Base-by-base conservation (phyloP, 2,113 vertebrate species). In the Corvus moneduloides region DNA sequence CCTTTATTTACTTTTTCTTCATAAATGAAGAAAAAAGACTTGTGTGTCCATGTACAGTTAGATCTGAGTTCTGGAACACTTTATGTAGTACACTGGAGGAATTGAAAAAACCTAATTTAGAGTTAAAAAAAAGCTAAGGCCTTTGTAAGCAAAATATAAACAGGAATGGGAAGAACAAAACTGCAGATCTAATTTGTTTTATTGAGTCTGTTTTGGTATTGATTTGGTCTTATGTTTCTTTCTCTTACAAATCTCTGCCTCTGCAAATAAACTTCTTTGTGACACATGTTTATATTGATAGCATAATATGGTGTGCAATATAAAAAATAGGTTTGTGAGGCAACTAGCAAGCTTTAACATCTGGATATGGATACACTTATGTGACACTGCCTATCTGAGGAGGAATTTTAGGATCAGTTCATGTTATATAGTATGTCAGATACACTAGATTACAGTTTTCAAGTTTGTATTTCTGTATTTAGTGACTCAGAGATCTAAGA, bases 121-220 rank as follows among this genome's bases (percentile, higher is more conserved):
- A 58, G 23, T 56, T 48, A 68, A 90, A 88, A 89, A 76, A 11
- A 14, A 21, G 7, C 13, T 39, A 73, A 85, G 11, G 23, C 5
- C 23, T 83, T 73, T 17, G 17, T 90, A 85, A 87, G 71, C 69
- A 83, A 94, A 95, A 89, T 62, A 80, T 21, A 63, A 85, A 71
- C 11, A 93, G n/a, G 49, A 73, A 71, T 79, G 85, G 63, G 67
- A 90, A 66, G 30, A 82, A 62, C 26, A 87, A 35, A 69, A 67
- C 21, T 80, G 63, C 35, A 74, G 63, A 80, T 87, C 16, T 91
- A 63, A 88, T 94, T 94, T 82, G 11, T 55, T 85, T 87, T 87
- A 89, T 87, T 85, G 81, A 93, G 88, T 85, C 73, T 87, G 13
- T 20, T 95, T 84, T 72, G 39, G 5, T 61, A 95, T 93, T 89